A percentile compares a stretch with the other conserved stretches of the same genome.
Conservation (phyloP, 2,797 vertebrate species). For the Glyptemys insculpta region DNA sequence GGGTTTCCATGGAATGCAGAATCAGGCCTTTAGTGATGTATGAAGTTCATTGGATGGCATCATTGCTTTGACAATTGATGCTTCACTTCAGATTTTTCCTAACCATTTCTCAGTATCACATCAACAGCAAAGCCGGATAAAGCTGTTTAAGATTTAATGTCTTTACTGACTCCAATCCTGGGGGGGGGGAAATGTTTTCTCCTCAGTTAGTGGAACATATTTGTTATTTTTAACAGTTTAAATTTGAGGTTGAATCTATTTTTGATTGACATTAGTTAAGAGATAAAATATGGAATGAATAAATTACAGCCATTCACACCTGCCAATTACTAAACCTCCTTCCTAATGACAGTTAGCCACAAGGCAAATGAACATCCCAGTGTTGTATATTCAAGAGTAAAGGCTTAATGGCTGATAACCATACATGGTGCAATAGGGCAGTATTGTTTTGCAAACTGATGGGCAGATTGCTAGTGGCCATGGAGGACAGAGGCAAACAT, state of each 20-base stretch:
- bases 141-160: constrained; percentile 6
- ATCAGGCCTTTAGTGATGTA: neutral
- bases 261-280: constrained; percentile 53
- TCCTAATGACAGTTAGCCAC: constrained; percentile 34
- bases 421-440: neutral
- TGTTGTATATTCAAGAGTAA: neutral
- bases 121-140: constrained; percentile 17
- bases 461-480: neutral
- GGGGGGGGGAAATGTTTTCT: neutral
- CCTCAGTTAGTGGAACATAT: neutral
- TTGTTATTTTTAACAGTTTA: constrained; percentile 52
- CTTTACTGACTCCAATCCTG: neutral
- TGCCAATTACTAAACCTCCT: constrained; percentile 43
- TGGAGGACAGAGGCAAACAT: neutral
- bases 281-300: constrained; percentile 40
- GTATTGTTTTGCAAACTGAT: neutral
- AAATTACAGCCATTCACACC: constrained; percentile 57
- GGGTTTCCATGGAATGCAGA: neutral
- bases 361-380: neutral
- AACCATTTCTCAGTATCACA: neutral
- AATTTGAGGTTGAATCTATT: neutral
- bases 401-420: constrained; percentile 37
- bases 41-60: neutral
- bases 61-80: neutral
- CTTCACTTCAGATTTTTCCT: constrained; percentile 15